These are phyloP conservation scores for Tauraco erythrolophus DNA, from an alignment of 2,113 vertebrate genomes.

Conservation along the genomic window DNA sequence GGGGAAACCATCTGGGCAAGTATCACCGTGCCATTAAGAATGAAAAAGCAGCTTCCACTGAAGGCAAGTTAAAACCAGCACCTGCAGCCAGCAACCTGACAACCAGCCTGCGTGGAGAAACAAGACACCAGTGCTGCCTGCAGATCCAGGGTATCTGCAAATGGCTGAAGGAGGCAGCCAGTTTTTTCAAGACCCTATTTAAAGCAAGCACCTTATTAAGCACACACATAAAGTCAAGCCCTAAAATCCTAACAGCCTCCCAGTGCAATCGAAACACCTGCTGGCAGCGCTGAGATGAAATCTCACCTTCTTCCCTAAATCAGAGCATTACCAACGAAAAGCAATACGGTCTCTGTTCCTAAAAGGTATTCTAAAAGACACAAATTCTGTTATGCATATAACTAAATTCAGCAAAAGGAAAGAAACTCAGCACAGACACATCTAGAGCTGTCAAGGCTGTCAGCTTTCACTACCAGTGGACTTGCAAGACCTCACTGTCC, in stretches of 20 bases:
- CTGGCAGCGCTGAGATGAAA: background rate
- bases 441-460: background rate
- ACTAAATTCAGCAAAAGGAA: background rate
- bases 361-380: background rate
- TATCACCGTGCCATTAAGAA: background rate
- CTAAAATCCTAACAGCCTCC: background rate
- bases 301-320: background rate
- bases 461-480: background rate
- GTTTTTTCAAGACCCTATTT: background rate
- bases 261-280: background rate
- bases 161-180: accelerated
- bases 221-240: background rate
- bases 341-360: background rate
- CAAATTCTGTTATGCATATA: background rate
- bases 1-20: background rate
- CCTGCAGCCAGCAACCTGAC: background rate
- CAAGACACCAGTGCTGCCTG: background rate
- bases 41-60: background rate
- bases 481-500: background rate
- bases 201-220: background rate
- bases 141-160: background rate
- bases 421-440: background rate
- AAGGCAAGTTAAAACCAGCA: background rate
- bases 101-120: background rate
- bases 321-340: background rate